A percentile compares a stretch with the other conserved stretches of the same genome.
Conservation (phyloP, 1,140 invertebrate genomes). For the Paramacrobiotus metropolitanus region DNA sequence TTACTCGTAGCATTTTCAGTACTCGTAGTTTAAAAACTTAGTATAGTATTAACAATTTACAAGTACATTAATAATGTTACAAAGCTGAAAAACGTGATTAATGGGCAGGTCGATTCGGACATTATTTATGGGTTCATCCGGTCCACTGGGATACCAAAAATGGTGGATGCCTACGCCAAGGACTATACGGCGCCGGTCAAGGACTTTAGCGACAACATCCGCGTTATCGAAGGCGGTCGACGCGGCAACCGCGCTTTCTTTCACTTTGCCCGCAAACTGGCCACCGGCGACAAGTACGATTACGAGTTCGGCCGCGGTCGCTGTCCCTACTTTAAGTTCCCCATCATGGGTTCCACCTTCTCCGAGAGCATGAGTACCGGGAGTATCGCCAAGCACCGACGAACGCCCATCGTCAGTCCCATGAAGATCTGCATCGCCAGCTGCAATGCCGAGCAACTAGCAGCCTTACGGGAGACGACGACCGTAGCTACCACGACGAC, state of each 20-base stretch:
- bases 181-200: background rate
- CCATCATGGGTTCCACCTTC: slow-evolving; percentile 53
- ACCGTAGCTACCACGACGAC: background rate
- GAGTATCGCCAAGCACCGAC: slow-evolving; percentile 54
- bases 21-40: too few species aligned
- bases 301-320: background rate
- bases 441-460: slow-evolving; percentile 5
- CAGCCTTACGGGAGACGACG: background rate
- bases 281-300: background rate
- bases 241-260: background rate
- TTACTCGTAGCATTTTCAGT: too few species aligned
- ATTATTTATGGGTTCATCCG: background rate
- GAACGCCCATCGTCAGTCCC: slow-evolving; percentile 46
- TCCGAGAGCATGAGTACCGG: slow-evolving; percentile 65
- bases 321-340: slow-evolving; percentile 68
- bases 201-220: background rate
- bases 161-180: background rate
- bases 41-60: too few species aligned
- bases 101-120: too few species aligned
- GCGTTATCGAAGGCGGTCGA: background rate
- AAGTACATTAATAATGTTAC: too few species aligned
- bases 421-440: slow-evolving; percentile 48
- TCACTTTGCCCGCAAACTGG: background rate
- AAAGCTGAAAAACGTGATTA: too few species aligned
- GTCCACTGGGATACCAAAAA: background rate